Evolutionary conservation across 2,888 invertebrate species (phyloP).

Genomic region (Thereva unica): DNA sequence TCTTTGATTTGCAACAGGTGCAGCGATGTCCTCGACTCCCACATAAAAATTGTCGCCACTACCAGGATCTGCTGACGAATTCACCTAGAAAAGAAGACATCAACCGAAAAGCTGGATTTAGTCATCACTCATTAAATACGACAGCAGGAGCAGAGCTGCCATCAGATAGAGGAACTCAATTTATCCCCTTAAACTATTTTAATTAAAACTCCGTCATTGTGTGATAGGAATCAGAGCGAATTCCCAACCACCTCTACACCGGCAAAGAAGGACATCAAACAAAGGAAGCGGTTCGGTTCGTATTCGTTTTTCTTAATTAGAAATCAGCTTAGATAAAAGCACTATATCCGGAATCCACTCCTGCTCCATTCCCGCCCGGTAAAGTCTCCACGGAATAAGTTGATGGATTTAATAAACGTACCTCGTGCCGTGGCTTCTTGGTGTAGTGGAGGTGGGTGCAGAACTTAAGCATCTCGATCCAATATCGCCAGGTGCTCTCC

Average conservation of each 20-base stretch:
- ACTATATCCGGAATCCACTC: too few relatives aligned
- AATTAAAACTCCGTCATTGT: constrained; percentile 19
- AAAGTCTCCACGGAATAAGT: too few relatives aligned
- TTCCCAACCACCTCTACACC: background rate
- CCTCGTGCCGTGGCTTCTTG: too few relatives aligned
- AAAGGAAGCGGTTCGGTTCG: background rate
- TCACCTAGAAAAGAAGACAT: constrained; percentile 14
- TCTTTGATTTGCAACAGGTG: background rate
- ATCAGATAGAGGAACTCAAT: constrained; percentile 6
- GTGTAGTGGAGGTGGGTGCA: too few relatives aligned
- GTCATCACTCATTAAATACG: background rate
- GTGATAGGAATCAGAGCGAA: background rate
- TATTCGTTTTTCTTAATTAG: too few relatives aligned
- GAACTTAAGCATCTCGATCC: too few relatives aligned
- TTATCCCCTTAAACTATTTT: constrained; percentile 24
- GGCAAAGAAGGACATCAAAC: background rate
- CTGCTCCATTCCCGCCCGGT: too few relatives aligned
- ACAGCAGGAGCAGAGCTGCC: background rate
- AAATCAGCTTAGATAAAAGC: too few relatives aligned
- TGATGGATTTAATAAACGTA: too few relatives aligned
- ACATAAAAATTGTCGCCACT: constrained; percentile 9
- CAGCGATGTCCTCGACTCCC: background rate
- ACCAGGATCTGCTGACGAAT: background rate
- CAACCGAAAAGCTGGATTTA: background rate
- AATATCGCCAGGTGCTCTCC: too few relatives aligned